Conservation (phyloP, 2,113 vertebrate species). For the Zapornia atra region DNA sequence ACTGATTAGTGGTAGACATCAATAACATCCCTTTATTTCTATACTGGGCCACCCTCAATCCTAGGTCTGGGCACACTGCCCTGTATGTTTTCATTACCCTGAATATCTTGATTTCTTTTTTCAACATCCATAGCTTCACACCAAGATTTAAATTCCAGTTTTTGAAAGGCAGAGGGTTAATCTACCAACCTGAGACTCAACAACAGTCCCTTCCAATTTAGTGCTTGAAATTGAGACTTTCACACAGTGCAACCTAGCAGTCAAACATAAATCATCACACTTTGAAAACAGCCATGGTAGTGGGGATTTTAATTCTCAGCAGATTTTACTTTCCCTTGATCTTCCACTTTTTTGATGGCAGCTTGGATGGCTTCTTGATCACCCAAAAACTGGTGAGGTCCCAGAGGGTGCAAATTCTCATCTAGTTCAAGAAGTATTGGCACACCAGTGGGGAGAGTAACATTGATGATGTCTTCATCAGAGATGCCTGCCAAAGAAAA, state of each 20-base stretch:
- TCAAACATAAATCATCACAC: neutral
- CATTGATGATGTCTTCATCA: slow-evolving; percentile 85
- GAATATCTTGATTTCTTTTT: too few species aligned
- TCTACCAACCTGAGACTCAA: neutral
- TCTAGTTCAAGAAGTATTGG: slow-evolving; percentile 93
- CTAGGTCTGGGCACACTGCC: neutral
- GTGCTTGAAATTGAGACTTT: slow-evolving; percentile 22
- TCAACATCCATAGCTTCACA: neutral
- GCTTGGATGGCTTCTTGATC: slow-evolving; percentile 92
- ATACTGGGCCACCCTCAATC: neutral
- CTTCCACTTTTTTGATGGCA: slow-evolving; percentile 96
- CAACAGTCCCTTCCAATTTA: neutral
- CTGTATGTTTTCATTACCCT: neutral
- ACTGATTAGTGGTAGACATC: neutral
- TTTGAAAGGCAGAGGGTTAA: neutral
- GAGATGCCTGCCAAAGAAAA: slow-evolving; percentile 86
- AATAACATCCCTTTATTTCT: neutral
- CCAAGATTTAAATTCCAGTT: neutral
- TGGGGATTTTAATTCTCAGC: slow-evolving; percentile 53
- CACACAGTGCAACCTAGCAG: slow-evolving; percentile 40
- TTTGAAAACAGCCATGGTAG: neutral
- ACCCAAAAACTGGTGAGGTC: slow-evolving; percentile 89
- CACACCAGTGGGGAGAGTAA: slow-evolving; percentile 93
- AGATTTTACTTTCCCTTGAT: slow-evolving; percentile 92
- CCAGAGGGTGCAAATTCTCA: slow-evolving; percentile 85